Evolutionary conservation across 2,888 invertebrate genomes (phyloP), one percentile per base, ranked within the genome.

Genomic region (Melanargia galathea): DNA sequence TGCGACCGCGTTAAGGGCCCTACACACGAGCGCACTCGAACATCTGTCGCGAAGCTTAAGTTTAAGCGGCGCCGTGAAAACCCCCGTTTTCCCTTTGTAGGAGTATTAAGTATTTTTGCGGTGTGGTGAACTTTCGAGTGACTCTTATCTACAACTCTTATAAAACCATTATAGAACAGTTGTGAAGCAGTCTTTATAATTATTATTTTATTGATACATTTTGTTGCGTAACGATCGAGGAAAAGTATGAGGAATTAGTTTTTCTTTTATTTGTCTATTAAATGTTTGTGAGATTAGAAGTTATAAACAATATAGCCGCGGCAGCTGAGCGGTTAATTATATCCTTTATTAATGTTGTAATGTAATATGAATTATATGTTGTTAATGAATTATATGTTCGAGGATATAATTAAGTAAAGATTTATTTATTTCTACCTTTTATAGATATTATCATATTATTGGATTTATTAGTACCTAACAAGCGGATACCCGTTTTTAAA

Each of bases 41-140:
- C 86, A 86, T 85, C 85, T 86, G 86, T 84, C 86, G 82, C 79
- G 76, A 46, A 38, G 69, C 65, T 69, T 71, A 69, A 70, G 71
- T 67, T 64, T 67, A 71, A 70, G 69, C 70, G 69, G 60, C 22
- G 59, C 55, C 54, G 59, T 64, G 60, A 67, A 67, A 67, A 65
- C 59, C 62, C 60, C 60, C 60, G 63, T 26, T 49, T 52, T 54
- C 63, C n/a, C 65, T 63, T 65, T 65, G 58, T 65, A n/a, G 62
- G 26, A 65, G 65, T 67, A 65, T 65, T 62, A 60, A 67, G 65
- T 56, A 65, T 67, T 67, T 66, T 67, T 65, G 62, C 65, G 60
- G 60, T 60, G 57, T 55, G 67, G 60, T 63, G 67, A 61, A 64
- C 64, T 57, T 57, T 60, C 51, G 56, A 67, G 66, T 67, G 65